Conservation (phyloP, 2,113 vertebrate species). For the Leptocoma aspasia region DNA sequence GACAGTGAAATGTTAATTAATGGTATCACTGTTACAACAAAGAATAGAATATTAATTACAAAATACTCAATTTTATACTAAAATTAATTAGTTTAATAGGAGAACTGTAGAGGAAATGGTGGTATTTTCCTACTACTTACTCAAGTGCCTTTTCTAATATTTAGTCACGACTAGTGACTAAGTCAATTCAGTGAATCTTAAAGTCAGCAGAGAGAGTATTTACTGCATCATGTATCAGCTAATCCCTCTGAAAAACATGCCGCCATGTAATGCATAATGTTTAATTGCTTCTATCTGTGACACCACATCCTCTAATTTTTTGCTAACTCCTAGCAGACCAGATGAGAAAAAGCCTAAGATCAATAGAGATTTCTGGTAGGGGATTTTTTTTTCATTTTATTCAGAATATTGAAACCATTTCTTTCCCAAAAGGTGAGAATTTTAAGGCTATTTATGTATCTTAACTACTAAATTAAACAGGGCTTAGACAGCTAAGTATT, state of each 20-base stretch:
- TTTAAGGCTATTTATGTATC: not conserved
- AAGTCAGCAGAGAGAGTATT: not conserved
- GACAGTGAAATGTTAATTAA: not conserved
- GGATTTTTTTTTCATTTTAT: not conserved
- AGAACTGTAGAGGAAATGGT: not conserved
- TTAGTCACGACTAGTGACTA: not conserved
- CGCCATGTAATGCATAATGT: not conserved
- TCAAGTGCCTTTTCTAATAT: not conserved
- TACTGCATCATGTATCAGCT: fast-evolving
- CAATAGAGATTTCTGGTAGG: not conserved
- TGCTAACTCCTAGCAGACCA: not conserved
- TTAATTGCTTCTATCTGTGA: not conserved
- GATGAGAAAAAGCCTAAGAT: not conserved
- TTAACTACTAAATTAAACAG: not conserved
- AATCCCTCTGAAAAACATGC: not conserved
- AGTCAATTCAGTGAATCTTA: not conserved
- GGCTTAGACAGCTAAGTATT: not conserved
- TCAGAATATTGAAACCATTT: not conserved
- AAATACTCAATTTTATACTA: not conserved
- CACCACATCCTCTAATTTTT: not conserved
- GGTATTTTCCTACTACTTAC: not conserved
- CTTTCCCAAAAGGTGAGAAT: not conserved
- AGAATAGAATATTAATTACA: not conserved
- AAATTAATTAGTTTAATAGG: not conserved
- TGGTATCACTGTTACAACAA: not conserved